Base-by-base conservation (phyloP, 2,113 vertebrate genomes). In the Gadus macrocephalus region DNA sequence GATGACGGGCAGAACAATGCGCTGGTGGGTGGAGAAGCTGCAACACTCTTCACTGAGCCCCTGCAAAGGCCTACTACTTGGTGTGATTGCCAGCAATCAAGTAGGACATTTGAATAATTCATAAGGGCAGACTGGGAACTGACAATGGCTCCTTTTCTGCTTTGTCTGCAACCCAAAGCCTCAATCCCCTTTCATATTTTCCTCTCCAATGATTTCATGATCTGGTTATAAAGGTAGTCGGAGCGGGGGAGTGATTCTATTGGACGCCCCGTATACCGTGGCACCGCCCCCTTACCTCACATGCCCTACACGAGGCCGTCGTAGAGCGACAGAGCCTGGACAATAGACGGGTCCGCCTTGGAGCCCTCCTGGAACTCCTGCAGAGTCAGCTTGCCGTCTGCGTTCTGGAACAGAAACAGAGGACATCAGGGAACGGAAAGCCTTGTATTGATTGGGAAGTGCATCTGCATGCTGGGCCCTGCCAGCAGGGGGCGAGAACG, bases 291-390 rank as follows among this genome's bases (percentile, higher is more conserved):
- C 93, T 95, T 86, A 96, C 95, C 93, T 80, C 84, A 68, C 84
- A 89, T 81, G 78, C 82, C 9, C 92, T 98, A 99, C 92, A 99
- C 97, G 20, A 99, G 94, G 73, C 97, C 97, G 0, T 99, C 97
- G 16, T 99, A 99, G 80, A 98, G 96, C 16, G 96, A 98, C 62
- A 98, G 90, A 0, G 97, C 97, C 91, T 98, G 97, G 79, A 99
- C 96, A 0, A 99, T 99, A 80, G 96, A 99, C 15, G 97, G 96
- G 83, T 99, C 97, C 0, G 96, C 96, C 89, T 99, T 99, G 69
- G 96, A 99, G 17, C 97, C 97, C 82, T 99, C 96, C 91, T 98
- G 96, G 53, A 99, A 99, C 31, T 99, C 97, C 89, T 99, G 96
- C 87, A 99, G 92, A 0, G 97, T 98, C 88, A 98, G 91, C 89